Conservation (phyloP, 37 sponge, comb jelly and placozoan species). For the Crambe crambe region DNA sequence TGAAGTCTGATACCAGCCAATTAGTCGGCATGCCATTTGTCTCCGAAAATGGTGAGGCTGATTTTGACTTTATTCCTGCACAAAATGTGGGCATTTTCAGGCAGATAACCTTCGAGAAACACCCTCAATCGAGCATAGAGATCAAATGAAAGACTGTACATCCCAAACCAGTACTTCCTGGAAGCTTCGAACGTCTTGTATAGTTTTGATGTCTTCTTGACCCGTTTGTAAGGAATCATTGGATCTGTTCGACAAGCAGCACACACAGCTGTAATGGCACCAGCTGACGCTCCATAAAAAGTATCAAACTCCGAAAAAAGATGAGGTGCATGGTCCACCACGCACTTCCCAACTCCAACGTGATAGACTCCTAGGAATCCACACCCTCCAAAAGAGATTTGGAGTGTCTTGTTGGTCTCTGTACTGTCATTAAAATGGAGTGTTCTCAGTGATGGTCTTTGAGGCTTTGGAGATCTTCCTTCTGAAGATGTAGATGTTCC, state of each 20-base stretch:
- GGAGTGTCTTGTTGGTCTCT: conserved; percentile 12
- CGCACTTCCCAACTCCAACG: conserved; percentile 77
- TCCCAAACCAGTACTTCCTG: conserved; percentile 46
- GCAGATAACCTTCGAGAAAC: conserved; percentile 59
- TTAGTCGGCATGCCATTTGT: conserved; percentile 29
- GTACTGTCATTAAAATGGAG: neutral
- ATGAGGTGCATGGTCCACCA: conserved; percentile 65
- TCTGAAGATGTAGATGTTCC: neutral
- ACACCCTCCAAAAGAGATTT: conserved; percentile 87
- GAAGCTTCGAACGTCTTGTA: conserved; percentile 30
- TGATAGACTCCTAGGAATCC: conserved; percentile 91
- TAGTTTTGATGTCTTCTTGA: too few species aligned
- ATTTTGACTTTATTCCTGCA: conserved; percentile 44
- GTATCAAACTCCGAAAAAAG: conserved; percentile 45
- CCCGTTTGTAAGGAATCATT: conserved; percentile 44
- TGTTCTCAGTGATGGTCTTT: neutral
- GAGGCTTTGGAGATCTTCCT: neutral
- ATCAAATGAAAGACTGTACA: conserved; percentile 62
- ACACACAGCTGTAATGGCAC: conserved; percentile 66
- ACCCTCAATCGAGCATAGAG: conserved; percentile 26
- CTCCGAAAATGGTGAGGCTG: conserved; percentile 52
- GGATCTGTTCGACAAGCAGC: conserved; percentile 47
- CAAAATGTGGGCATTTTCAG: conserved; percentile 59
- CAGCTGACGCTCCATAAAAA: conserved; percentile 78
- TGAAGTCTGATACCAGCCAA: conserved; percentile 74